These are phyloP conservation scores for Oxyura jamaicensis DNA, from an alignment of 2,113 vertebrate genomes.

Conservation along the genomic window DNA sequence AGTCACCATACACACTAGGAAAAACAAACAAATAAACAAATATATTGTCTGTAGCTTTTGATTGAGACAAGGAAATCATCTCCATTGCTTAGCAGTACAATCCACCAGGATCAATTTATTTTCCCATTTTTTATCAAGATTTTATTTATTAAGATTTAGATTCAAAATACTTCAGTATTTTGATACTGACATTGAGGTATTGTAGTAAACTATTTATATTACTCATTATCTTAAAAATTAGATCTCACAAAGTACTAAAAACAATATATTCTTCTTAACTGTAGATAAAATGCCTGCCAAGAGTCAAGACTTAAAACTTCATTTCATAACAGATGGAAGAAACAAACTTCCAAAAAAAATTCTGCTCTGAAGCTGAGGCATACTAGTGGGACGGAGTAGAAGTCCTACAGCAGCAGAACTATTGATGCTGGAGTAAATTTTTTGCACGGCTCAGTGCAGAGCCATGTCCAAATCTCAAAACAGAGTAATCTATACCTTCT, in stretches of 20 bases:
- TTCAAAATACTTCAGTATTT: not conserved
- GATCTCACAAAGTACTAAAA: not conserved
- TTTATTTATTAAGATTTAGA: not conserved
- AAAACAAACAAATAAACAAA: not conserved
- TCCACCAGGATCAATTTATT: not conserved
- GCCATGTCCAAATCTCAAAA: not conserved
- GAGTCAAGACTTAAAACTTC: not conserved
- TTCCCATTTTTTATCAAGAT: not conserved
- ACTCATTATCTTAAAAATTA: not conserved
- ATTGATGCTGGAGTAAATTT: not conserved
- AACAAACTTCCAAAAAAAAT: not conserved
- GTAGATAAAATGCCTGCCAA: not conserved
- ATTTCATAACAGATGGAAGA: not conserved
- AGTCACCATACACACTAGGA: not conserved
- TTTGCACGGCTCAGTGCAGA: not conserved
- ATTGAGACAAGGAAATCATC: not conserved
- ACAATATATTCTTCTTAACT: not conserved
- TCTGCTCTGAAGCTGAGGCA: not conserved
- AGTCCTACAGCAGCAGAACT: not conserved
- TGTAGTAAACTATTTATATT: not conserved
- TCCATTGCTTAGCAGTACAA: not conserved
- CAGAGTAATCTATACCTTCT: not conserved
- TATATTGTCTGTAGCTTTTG: not conserved
- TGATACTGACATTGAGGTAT: not conserved
- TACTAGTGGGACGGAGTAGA: not conserved